Evolutionary conservation across 2,113 vertebrate species (phyloP), one percentile per base, ranked within the genome.

Genomic region (Spea bombifrons): DNA sequence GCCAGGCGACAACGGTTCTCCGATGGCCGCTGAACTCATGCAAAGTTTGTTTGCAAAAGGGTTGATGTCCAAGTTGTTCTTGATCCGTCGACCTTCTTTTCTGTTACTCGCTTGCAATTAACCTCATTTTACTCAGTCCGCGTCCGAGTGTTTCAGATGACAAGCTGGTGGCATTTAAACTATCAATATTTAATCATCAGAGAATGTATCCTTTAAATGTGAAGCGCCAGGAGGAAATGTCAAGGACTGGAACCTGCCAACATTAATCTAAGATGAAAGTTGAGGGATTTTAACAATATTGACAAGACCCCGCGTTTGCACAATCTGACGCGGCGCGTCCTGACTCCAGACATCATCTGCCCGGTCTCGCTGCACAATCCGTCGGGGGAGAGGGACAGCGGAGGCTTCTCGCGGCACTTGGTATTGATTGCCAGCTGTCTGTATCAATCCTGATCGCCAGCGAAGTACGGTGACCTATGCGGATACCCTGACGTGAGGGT

Each of bases 151-250:
- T 9, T 61, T 45, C 75, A 9, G 76, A 5, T 61, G 66, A 49
- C 66, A 63, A 49, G 66, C 43, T 7, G 17, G 50, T 66, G 70
- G 49, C 76, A 66, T 79, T 79, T 79, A 72, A 66, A 55, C 64
- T 47, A 73, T 80, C 63, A 59, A 80, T 80, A 59, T 46, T 65
- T 64, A 48, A 66, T 30, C 17, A 78, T 78, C 68, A 71, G 68
- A 3, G 65, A 68, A 78, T 45, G 61, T 47, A 78, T 71, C n/a
- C 64, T 68, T 63, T 17, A 71, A 50, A 64, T 8, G 3, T 15
- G 67, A 16, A 10, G 4, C 12, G 68, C 68, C 57, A 66, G 59
- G 69, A 65, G 57, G 30, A 78, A 78, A 78, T 78, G 68, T 78
- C 76, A 78, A 1, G 43, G 55, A 65, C 46, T 7, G 55, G n/a